Evolutionary conservation across 92 coral and sea anemone species (phyloP), one percentile per base, ranked within the genome.

Genomic region (Porites divaricata): DNA sequence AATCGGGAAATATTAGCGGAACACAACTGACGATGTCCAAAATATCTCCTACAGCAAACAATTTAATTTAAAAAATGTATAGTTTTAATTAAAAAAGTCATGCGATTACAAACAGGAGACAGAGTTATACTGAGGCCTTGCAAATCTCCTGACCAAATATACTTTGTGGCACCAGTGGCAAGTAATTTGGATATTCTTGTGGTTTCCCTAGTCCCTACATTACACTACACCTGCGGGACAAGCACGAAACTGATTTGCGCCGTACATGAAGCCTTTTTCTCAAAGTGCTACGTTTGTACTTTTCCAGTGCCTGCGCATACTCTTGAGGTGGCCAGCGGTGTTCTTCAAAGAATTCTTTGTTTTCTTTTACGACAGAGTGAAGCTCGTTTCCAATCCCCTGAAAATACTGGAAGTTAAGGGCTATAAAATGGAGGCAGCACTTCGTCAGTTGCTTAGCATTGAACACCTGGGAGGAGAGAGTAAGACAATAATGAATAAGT

Each of bases 401-500:
- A 53, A 87, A 87, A 19, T 73, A 54, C 21, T 61, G 24, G 72
- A 82, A 83, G 80, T 91, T 91, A 15, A 87, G 71, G 14, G 91
- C 94, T 19, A 88, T 79, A 81, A 78, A 62, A 25, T 87, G 86
- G 1, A 91, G 86, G 54, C 94, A 91, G 89, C 89, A 91, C 84
- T 56, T 59, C 24, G 70, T 51, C 15, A 91, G 83, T 70, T 78
- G 73, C 8, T 25, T 72, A 9, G 91, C 85, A 58, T 87, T 83
- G 71, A 72, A 91, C 11, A 83, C 78, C 94, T 91, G 86, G 5
- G 13, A 26, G 20, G 63, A 23, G 20, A 65, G 66, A 41, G 15
- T 22, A 61, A 1, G 51, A 9, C 9, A 63, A 52, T 53, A 57
- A 26, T 82, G 74, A 2, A 15, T 48, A 17, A 23, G 59, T 52